Base-by-base conservation (phyloP, 2,888 invertebrate genomes). In the Harpagoxenus sublaevis region DNA sequence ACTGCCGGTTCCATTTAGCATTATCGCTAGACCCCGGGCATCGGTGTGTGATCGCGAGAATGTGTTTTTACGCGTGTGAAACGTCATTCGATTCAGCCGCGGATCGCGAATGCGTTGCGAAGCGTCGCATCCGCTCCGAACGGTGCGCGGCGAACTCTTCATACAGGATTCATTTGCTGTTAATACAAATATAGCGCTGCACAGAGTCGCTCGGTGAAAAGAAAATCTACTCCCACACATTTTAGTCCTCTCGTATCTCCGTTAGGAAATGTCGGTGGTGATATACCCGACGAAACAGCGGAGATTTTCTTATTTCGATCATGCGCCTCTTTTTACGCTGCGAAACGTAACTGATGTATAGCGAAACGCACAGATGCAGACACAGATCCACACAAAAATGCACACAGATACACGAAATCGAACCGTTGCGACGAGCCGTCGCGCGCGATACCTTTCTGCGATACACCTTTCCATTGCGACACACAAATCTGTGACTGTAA, bases 401-500 rank as follows among this genome's bases (percentile, higher is more conserved):
- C 23, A 23, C 12, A 23, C 15, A 39, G 9, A 3, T 3, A 23
- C 12, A 23, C 23, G 18, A 60, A 70, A 31, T 48, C 28, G 18
- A 35, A 45, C 15, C 35, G 45, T 18, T 28, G 75, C 28, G 55
- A 45, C 31, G 12, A 28, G 28, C 28, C 42, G n/a, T n/a, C 42
- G 18, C 57, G 57, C 45, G 73, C 73, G 73, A 57, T 28, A 79
- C 35, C 23, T 60, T 79, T 71, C 31, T 57, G 78, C 78, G 78
- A 57, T 45, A 71, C 57, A 79, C 35, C 10, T 71, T 71, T 18
- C 57, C 45, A 57, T 70, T 79, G 71, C 71, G 79, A 81, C 60
- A 79, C 71, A 71, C 63, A 60, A 88, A 86, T 78, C 85, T 79
- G 84, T 84, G 87, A 89, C 90, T 85, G 83, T 60, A 79, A 88